These are phyloP conservation scores for Nipponacmea schrenckii DNA, from an alignment of 2,888 invertebrate species.

Conservation along the genomic window DNA sequence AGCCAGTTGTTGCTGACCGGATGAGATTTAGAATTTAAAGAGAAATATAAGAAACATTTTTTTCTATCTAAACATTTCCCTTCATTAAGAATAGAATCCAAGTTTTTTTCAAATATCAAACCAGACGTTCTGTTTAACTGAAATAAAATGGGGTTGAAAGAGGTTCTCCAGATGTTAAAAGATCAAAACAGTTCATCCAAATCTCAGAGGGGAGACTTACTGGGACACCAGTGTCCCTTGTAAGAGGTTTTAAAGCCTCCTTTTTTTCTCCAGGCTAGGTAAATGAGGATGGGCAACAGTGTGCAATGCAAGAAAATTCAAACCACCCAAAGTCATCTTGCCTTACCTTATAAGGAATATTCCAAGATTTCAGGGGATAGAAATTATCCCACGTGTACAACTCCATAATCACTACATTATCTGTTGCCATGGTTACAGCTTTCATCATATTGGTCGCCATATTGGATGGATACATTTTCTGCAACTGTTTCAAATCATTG, in stretches of 20 bases:
- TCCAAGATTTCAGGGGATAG: constrained; percentile 48
- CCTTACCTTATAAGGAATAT: constrained; percentile 42
- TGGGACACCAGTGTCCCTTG: too few relatives aligned
- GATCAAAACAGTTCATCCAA: too few relatives aligned
- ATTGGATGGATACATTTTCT: neutral
- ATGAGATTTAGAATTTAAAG: constrained; percentile 32
- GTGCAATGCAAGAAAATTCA: too few relatives aligned
- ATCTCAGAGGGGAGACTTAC: too few relatives aligned
- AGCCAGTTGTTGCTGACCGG: constrained; percentile 39
- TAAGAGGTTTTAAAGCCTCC: too few relatives aligned
- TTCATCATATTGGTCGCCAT: neutral
- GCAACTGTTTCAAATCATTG: neutral
- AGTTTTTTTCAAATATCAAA: constrained; percentile 34
- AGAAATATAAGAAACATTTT: constrained; percentile 43
- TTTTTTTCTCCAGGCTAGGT: too few relatives aligned
- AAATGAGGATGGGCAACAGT: too few relatives aligned
- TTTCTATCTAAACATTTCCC: constrained; percentile 33
- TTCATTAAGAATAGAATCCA: constrained; percentile 30
- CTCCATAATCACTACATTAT: constrained; percentile 27
- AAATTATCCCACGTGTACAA: constrained; percentile 51
- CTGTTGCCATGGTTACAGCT: neutral
- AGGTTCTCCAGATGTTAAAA: too few relatives aligned
- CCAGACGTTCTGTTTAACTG: constrained; percentile 43
- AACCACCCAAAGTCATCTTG: too few relatives aligned
- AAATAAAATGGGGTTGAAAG: too few relatives aligned